These are phyloP conservation scores for Trachops cirrhosus DNA, from an alignment of 2,797 vertebrate genomes.

Conservation along the genomic window DNA sequence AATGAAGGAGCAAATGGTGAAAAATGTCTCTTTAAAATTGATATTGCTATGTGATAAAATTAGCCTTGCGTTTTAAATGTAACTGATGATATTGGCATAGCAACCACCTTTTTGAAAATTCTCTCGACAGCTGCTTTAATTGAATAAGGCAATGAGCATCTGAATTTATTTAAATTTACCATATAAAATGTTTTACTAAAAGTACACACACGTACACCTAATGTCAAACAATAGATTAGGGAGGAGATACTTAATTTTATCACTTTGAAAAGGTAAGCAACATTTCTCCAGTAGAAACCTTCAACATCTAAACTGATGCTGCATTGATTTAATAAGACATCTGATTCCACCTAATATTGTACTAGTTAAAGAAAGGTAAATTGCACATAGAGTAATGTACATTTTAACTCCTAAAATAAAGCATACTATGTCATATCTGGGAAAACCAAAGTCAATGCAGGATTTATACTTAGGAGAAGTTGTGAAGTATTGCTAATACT, in stretches of 20 bases:
- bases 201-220: neutral
- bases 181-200: neutral
- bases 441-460: neutral
- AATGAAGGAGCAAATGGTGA: neutral
- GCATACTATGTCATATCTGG: neutral
- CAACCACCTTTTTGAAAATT: conserved; percentile 36
- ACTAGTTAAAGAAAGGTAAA: neutral
- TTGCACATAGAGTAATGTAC: neutral
- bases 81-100: conserved; percentile 25
- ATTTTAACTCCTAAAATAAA: neutral
- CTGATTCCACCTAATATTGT: neutral
- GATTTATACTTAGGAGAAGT: neutral
- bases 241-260: neutral
- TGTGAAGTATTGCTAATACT: neutral
- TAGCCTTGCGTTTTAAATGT: conserved; percentile 19
- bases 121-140: conserved; percentile 37
- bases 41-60: neutral
- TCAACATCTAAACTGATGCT: neutral
- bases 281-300: neutral
- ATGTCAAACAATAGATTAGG: neutral
- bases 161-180: conserved; percentile 23
- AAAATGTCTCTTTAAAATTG: conserved; percentile 22
- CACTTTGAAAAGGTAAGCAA: neutral
- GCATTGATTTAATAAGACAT: neutral
- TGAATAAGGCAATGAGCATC: neutral